Evolutionary conservation across 2,797 vertebrate species (phyloP).

Genomic region (Enteromius anoplus): DNA sequence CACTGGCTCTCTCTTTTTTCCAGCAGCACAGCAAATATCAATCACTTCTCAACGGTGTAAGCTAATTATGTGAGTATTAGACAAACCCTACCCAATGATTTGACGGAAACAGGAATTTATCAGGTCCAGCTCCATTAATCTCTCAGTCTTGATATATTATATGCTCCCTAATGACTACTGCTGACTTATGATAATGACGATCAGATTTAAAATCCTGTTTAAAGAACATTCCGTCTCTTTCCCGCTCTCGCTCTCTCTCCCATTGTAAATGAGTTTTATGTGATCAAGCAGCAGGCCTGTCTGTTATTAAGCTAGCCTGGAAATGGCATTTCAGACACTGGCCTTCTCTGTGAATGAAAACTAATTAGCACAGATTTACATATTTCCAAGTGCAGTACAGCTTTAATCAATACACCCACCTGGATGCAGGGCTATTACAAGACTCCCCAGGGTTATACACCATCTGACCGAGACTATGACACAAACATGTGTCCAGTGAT

Average conservation of each 20-base stretch:
- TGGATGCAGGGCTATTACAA: conserved; percentile 44
- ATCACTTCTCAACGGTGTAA: conserved; percentile 37
- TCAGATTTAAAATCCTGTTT: conserved; percentile 46
- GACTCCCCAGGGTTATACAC: conserved; percentile 52
- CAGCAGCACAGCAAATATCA: conserved; percentile 17
- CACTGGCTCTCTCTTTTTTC: neutral
- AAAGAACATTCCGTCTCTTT: neutral
- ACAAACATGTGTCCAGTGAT: conserved; percentile 53
- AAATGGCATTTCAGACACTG: conserved; percentile 37
- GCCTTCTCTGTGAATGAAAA: conserved; percentile 51
- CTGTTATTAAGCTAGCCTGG: conserved; percentile 17
- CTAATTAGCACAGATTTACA: conserved; percentile 59
- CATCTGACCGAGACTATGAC: conserved; percentile 42
- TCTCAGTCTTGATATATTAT: conserved; percentile 52
- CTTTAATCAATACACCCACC: conserved; percentile 61
- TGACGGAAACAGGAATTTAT: conserved; percentile 61
- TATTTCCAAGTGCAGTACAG: conserved; percentile 52
- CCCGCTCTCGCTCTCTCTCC: neutral
- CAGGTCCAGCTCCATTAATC: conserved; percentile 58
- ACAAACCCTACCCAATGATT: conserved; percentile 60
- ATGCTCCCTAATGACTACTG: conserved; percentile 25
- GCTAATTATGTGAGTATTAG: conserved; percentile 59
- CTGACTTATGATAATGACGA: conserved; percentile 33
- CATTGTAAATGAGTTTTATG: conserved; percentile 27
- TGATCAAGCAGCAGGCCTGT: conserved; percentile 17